Conservation (phyloP, 92 coral and sea anemone species). For the Blastomussa wellsi region DNA sequence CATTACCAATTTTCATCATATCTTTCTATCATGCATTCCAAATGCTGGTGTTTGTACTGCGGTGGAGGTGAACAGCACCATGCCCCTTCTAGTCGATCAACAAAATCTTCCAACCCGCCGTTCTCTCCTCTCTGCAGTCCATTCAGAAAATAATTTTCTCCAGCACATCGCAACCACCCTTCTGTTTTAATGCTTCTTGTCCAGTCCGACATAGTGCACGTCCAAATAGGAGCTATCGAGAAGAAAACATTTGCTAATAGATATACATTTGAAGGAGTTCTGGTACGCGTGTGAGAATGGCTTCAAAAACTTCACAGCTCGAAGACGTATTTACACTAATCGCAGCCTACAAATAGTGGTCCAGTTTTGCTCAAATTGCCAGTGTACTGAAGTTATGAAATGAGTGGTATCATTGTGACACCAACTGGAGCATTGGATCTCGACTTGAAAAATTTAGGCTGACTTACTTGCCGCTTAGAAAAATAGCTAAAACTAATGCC, state of each 20-base stretch:
- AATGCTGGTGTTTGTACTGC: not conserved
- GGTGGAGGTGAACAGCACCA: constrained; percentile 4
- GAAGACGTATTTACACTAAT: too few relatives aligned
- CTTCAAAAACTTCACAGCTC: too few relatives aligned
- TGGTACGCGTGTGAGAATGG: too few relatives aligned
- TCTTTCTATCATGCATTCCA: not conserved
- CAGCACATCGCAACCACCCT: constrained; percentile 5
- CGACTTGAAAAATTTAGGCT: too few relatives aligned
- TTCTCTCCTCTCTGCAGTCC: constrained; percentile 10
- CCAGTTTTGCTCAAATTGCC: too few relatives aligned
- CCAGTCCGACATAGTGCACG: constrained; percentile 26
- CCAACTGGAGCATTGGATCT: too few relatives aligned
- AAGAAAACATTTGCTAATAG: not conserved
- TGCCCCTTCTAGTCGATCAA: constrained; percentile 16
- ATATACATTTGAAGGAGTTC: too few relatives aligned
- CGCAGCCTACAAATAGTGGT: too few relatives aligned
- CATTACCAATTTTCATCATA: not conserved
- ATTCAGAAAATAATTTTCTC: not conserved
- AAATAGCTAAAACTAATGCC: too few relatives aligned
- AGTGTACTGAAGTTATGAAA: too few relatives aligned
- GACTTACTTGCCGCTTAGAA: too few relatives aligned
- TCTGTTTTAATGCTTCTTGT: not conserved
- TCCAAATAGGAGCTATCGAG: constrained; percentile 20
- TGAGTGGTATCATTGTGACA: too few relatives aligned
- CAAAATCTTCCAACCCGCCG: not conserved